A percentile compares a stretch with the other conserved stretches of the same genome.
These are phyloP conservation scores for Pseudorectes ferrugineus DNA, from an alignment of 2,113 vertebrate genomes.

Conservation along the genomic window DNA sequence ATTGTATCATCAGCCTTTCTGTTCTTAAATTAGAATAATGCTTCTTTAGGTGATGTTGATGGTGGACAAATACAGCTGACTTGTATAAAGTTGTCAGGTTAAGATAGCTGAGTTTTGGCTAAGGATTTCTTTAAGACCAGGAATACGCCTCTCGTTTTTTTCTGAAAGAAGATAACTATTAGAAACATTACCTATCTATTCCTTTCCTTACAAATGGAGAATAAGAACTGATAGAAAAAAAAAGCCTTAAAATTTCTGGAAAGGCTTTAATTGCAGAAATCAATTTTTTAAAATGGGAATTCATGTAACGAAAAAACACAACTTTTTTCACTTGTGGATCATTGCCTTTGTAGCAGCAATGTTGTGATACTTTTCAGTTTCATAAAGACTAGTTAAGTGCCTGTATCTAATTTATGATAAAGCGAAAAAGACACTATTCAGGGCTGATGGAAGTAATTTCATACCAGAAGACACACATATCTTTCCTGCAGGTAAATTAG, in stretches of 20 bases:
- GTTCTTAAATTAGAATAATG: background rate
- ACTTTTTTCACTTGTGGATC: background rate
- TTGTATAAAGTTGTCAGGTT: background rate
- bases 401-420: background rate
- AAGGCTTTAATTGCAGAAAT: background rate
- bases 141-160: background rate
- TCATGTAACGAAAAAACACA: background rate
- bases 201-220: background rate
- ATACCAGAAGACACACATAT: background rate
- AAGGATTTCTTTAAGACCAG: background rate
- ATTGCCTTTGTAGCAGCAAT: background rate
- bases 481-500: background rate
- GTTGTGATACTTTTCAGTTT: background rate
- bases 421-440: background rate
- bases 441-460: constrained; percentile 44
- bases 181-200: background rate
- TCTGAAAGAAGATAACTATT: background rate
- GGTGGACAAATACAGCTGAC: background rate
- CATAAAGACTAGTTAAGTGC: background rate
- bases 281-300: background rate
- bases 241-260: background rate
- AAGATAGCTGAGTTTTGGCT: background rate
- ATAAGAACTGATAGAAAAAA: background rate
- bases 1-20: background rate
- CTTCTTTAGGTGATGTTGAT: background rate